Base-by-base conservation (phyloP, 2,888 invertebrate genomes). In the Alentia gelatinosa region DNA sequence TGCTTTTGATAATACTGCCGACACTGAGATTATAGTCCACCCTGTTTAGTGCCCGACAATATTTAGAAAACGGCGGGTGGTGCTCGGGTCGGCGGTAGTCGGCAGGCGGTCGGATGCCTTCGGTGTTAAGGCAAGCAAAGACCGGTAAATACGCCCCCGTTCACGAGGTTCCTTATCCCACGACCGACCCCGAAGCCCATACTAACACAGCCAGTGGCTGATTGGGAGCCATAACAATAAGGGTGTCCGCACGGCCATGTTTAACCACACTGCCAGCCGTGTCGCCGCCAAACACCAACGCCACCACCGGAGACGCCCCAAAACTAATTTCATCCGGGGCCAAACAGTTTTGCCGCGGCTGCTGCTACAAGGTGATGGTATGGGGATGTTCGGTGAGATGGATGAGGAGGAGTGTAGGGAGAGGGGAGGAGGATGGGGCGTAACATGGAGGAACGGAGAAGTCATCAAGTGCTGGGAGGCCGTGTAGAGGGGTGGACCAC, bases 301-400 rank as follows among this genome's bases (percentile, higher is more conserved):
- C 86, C 30, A 33, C 42, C 86, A 30, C n/a, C 15, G 15, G 7
- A 26, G 79, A 79, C 79, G 35, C 79, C 7, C 23, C 26, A 33
- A 47, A 86, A 86, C 86, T 86, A 86, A 86, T 86, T 86, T 47
- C 86, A 86, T 86, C 86, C 86, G 33, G 33, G 33, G 47, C 47
- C 3, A 86, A 86, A 86, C 42, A 47, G 86, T 86, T 86, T 86
- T 86, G 42, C 86, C 1, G 1, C 40, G 1, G 37, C 37, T 37
- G 39, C 12, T 1, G 79, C 35, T 79, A 79, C 79, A 79, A 39
- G 79, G 79, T 35, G 39, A 26, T 7, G n/a, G 39, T 12, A 19
- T 19, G 79, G 15, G 39, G 79, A 39, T 74, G 74, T n/a, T 74
- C 9, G 9, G 19, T 33, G 12, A 33, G 74, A 26, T 15, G 33